Percentiles rank a stretch among this genome's conserved stretches.
Evolutionary conservation across 2,888 invertebrate genomes (phyloP).

Genomic region (Oxytorus armatus): DNA sequence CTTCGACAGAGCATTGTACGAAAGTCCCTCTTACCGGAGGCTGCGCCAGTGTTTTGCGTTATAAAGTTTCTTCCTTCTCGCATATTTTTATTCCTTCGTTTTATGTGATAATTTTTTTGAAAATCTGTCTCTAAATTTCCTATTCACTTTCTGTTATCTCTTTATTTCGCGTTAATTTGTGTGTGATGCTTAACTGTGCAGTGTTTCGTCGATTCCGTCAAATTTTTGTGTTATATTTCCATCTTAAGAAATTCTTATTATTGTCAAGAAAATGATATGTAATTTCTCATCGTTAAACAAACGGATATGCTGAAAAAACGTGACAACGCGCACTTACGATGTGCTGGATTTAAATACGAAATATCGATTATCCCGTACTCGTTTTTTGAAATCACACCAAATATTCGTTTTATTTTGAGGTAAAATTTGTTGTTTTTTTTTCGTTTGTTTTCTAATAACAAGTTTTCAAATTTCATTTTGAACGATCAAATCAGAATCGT

Average conservation of each 20-base stretch:
- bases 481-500: too few relatives aligned
- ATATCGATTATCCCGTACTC: neutral
- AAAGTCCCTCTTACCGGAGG: slow-evolving; percentile 35
- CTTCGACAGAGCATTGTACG: slow-evolving; percentile 35
- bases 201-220: neutral
- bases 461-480: too few relatives aligned
- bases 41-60: too few relatives aligned
- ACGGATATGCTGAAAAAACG: slow-evolving; percentile 9
- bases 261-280: neutral
- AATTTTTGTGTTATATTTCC: neutral
- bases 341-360: slow-evolving; percentile 16
- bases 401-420: neutral
- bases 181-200: slow-evolving; percentile 13
- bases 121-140: neutral
- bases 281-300: neutral
- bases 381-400: neutral
- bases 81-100: neutral
- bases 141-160: slow-evolving; percentile 8
- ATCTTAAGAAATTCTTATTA: neutral
- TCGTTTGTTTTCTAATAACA: neutral
- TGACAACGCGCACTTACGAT: neutral
- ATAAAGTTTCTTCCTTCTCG: too few relatives aligned
- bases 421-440: slow-evolving; percentile 20
- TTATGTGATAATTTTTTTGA: neutral
- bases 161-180: neutral